Percentiles rank a stretch among this genome's conserved stretches.
These are phyloP conservation scores for Cerastis leucographa DNA, from an alignment of 2,888 invertebrate species.

Conservation along the genomic window DNA sequence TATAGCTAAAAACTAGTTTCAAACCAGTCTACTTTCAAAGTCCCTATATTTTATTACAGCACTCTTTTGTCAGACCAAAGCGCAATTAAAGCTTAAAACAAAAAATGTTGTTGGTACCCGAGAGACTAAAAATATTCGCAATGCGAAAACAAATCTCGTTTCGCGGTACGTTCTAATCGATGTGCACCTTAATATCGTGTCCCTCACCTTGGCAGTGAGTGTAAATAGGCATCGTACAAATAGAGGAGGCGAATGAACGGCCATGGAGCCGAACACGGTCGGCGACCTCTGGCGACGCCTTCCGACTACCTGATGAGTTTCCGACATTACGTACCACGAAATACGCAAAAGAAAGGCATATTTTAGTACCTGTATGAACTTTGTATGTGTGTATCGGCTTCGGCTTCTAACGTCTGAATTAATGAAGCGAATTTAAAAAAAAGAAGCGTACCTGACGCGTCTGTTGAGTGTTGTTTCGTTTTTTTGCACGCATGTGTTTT, in stretches of 20 bases:
- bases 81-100: conserved; percentile 16
- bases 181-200: conserved; percentile 67
- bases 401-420: conserved; percentile 23
- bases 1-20: conserved; percentile 56
- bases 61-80: conserved; percentile 30
- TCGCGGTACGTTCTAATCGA: conserved; percentile 55
- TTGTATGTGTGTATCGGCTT: conserved; percentile 1
- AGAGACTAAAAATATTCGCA: conserved; percentile 1
- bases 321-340: conserved; percentile 73
- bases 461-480: conserved; percentile 25
- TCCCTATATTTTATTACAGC: conserved; percentile 43
- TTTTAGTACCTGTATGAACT: conserved; percentile 39
- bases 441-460: conserved; percentile 6
- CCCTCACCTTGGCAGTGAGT: conserved; percentile 86
- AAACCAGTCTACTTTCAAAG: conserved; percentile 53
- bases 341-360: conserved; percentile 58
- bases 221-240: conserved; percentile 75
- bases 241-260: conserved; percentile 83
- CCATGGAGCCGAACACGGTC: conserved; percentile 85
- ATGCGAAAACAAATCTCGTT: conserved; percentile 22
- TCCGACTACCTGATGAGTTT: conserved; percentile 81
- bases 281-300: conserved; percentile 81
- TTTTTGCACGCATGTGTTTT: conserved; percentile 29
- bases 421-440: conserved; percentile 30
- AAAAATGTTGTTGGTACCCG: not conserved